Evolutionary conservation across 2,797 vertebrate species (phyloP).

Genomic region (Sternotherus odoratus): DNA sequence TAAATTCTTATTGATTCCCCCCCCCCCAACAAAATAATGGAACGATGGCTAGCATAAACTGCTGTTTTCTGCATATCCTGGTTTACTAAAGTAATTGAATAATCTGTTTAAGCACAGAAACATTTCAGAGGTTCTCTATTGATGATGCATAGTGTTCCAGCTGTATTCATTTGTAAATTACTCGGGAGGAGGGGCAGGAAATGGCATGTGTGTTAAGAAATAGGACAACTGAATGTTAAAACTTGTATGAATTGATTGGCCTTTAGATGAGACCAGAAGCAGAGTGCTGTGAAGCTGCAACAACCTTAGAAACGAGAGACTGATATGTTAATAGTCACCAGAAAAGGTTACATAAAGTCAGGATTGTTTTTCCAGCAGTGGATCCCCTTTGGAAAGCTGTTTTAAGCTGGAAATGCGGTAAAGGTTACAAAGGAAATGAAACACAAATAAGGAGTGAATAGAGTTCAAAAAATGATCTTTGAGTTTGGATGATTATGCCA

Average conservation of each 20-base stretch:
- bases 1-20: neutral
- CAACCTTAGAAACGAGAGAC: slow-evolving; percentile 52
- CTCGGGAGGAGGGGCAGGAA: neutral
- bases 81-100: neutral
- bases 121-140: neutral
- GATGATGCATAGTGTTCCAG: neutral
- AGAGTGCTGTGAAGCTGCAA: slow-evolving; percentile 38
- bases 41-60: neutral
- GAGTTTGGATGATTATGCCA: slow-evolving; percentile 1
- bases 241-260: slow-evolving; percentile 15
- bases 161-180: neutral
- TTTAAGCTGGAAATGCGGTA: slow-evolving; percentile 52
- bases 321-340: slow-evolving; percentile 42
- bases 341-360: slow-evolving; percentile 35
- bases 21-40: neutral
- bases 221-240: slow-evolving; percentile 9
- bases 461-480: slow-evolving; percentile 8
- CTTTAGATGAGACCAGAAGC: slow-evolving; percentile 24
- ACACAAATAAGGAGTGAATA: neutral
- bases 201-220: neutral
- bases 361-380: neutral
- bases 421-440: slow-evolving; percentile 40
- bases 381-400: neutral
- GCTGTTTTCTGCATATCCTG: neutral
- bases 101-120: neutral